phyloP scores from a whole-genome alignment of 1,140 invertebrate species.

The Aphis gossypii region DNA sequence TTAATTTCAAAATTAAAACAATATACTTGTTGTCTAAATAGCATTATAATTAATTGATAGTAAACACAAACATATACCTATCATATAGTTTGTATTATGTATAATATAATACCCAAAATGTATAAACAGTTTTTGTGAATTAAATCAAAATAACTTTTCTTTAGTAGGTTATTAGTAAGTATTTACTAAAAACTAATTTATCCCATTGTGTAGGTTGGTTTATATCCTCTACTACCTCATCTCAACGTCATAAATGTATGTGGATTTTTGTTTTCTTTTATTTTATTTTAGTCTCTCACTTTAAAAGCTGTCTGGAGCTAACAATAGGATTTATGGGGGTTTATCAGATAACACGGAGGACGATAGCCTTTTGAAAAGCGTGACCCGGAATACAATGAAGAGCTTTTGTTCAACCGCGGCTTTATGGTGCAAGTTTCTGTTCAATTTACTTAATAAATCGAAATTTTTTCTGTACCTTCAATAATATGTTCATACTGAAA shows the following conservation, averaged over 20 bases:
- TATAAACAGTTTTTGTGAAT: background rate
- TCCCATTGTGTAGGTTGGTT: constrained; percentile 25
- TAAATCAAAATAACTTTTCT: background rate
- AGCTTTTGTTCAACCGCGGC: constrained; percentile 52
- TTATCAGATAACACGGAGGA: constrained; percentile 54
- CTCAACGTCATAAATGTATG: background rate
- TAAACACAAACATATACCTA: background rate
- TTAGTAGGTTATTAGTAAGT: background rate
- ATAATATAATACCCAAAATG: background rate
- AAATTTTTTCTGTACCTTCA: background rate
- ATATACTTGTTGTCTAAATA: background rate
- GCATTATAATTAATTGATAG: too few relatives aligned
- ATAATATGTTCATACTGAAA: background rate
- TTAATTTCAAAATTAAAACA: background rate
- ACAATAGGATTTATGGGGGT: constrained; percentile 56
- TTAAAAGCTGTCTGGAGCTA: constrained; percentile 54
- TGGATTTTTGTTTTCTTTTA: constrained; percentile 22
- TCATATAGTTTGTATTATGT: background rate
- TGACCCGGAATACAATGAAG: constrained; percentile 55
- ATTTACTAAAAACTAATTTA: constrained; percentile 42
- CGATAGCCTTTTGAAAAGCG: constrained; percentile 57
- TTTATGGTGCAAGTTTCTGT: constrained; percentile 56
- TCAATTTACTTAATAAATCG: constrained; percentile 55
- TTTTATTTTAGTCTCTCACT: constrained; percentile 51
- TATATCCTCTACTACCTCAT: background rate